Conservation (phyloP, 2,797 vertebrate genomes). For the Coregonus sp. region DNA sequence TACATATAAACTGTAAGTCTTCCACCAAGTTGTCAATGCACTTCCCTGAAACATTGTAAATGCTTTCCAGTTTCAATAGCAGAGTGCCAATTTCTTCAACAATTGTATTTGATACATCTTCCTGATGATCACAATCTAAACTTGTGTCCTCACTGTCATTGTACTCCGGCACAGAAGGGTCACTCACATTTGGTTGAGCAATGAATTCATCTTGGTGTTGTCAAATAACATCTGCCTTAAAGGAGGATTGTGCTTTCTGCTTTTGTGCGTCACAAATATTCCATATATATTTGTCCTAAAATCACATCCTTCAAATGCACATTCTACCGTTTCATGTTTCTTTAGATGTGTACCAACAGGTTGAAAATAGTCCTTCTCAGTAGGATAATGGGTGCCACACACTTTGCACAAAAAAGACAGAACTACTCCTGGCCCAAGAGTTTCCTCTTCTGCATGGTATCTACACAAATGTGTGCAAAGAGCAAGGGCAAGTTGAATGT, state of each 20-base stretch:
- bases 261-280: not conserved
- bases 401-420: too few relatives aligned
- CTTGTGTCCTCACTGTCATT: not conserved
- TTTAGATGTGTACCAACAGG: too few relatives aligned
- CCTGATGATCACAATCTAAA: too few relatives aligned
- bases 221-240: constrained; percentile 12
- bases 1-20: not conserved
- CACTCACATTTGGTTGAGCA: not conserved
- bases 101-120: not conserved
- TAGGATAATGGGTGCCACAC: too few relatives aligned
- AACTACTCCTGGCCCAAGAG: too few relatives aligned
- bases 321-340: too few relatives aligned
- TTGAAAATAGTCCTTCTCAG: too few relatives aligned
- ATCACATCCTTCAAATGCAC: too few relatives aligned
- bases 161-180: not conserved
- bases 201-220: not conserved
- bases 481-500: too few relatives aligned
- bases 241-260: not conserved
- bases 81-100: not conserved
- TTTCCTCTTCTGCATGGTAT: too few relatives aligned
- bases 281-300: not conserved
- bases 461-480: too few relatives aligned
- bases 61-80: constrained; percentile 8
- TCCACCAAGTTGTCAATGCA: not conserved
- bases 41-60: not conserved